Percentiles rank a stretch among this genome's conserved stretches.
phyloP scores from a whole-genome alignment of 2,113 vertebrate genomes.

The Halcyon malimbica region DNA sequence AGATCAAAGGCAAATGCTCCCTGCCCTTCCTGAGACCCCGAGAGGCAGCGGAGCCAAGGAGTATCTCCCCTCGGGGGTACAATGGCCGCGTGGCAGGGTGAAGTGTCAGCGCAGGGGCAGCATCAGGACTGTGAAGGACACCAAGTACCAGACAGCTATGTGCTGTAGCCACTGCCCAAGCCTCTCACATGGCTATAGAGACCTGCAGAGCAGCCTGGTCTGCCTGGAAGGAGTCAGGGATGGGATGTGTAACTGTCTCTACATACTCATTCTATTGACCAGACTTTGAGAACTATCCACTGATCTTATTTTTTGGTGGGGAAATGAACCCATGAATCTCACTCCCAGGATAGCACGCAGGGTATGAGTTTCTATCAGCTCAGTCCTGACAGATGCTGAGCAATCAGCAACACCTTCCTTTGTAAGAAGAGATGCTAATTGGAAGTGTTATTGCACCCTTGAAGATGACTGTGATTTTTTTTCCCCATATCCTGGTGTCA shows the following conservation, averaged over 20 bases:
- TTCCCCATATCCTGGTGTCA: not conserved
- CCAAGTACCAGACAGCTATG: not conserved
- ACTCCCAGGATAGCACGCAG: not conserved
- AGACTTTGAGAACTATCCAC: not conserved
- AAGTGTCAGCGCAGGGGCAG: accelerated
- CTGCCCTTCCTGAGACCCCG: not conserved
- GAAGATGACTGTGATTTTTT: not conserved
- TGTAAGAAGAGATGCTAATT: not conserved
- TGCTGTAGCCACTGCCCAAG: not conserved
- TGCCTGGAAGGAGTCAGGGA: not conserved
- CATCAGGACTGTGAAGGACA: not conserved
- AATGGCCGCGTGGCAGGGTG: accelerated
- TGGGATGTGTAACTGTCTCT: not conserved
- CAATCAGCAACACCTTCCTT: not conserved
- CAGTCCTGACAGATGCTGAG: not conserved
- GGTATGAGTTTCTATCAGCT: not conserved
- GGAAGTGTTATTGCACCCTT: not conserved
- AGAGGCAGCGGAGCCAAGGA: not conserved
- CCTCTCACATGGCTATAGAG: not conserved
- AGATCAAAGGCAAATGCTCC: not conserved
- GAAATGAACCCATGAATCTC: not conserved
- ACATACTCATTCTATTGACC: not conserved
- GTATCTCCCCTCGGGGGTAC: not conserved
- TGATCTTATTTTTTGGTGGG: not conserved
- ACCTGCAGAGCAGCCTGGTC: not conserved